Evolutionary conservation across 1,140 invertebrate genomes (phyloP), one percentile per base, ranked within the genome.

Genomic region (Leguminivora glycinivorella): DNA sequence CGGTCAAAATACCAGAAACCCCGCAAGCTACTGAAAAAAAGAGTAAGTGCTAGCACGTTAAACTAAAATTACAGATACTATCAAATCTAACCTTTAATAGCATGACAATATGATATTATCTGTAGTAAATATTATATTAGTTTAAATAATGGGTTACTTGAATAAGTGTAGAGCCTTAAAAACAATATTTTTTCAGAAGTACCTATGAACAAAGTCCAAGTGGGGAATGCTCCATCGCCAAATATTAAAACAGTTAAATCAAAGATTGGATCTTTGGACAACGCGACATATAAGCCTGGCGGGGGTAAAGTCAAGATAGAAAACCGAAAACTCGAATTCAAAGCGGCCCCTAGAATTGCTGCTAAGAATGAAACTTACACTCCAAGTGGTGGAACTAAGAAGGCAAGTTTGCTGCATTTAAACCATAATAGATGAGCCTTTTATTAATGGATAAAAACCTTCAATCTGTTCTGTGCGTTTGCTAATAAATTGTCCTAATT

Each of bases 241-340:
- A 98, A 98, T 87, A 89, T 98, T 52, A 97, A 97, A 92, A 94
- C 96, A 66, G 96, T 98, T 1, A 95, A 95, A 89, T 98, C 98
- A 14, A 99, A 98, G 93, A 97, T 99, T 75, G 98, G 98, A 5
- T 99, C 98, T 2, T 89, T 99, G 82, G 95, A 98, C n/a, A 99
- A 99, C 86, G 93, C 97, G 0, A 95, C 94, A 58, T 96, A 99
- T 88, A 98, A 97, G 84, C 97, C 97, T 1, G 96, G 97, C 19
- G 98, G 97, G 47, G 98, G 98, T 29, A 95, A 98, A 77, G 94
- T 98, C 12, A 98, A 98, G 93, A 98, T 98, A 72, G 96, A 98
- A 88, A 95, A 95, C 69, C 95, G 96, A 80, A 98, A 98, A 90
- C 88, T 98, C 7, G 96, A 98, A 74, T 97, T 97, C 76, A 89